Evolutionary conservation across 2,888 invertebrate genomes (phyloP), one percentile per base, ranked within the genome.

Genomic region (Leptopilina syphax): DNA sequence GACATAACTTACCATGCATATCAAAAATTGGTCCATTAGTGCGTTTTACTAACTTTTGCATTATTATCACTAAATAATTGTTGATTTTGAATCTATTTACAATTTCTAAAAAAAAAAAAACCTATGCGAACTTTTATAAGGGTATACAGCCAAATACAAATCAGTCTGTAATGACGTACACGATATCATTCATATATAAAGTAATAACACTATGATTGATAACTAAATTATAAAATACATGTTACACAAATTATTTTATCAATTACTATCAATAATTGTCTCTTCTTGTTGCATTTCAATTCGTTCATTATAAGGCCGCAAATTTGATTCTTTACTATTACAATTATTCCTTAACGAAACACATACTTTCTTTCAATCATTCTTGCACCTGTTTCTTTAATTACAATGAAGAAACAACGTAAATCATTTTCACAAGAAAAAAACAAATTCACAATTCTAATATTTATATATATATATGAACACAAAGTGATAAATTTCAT

Each of bases 51-150:
- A 73, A 73, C 73, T 54, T 73, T 73, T 73, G 54, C 54, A n/a
- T 44, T 73, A 57, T 70, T 27, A 50, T 10, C 18, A 34, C 73
- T 34, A 73, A 73, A 73, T 13, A 65, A 65, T 13, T 27, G 57
- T 27, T 73, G 41, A 73, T 73, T 34, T 73, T n/a, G 9, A 57
- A 73, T 54, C 73, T 73, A 73, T 73, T 54, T 73, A 73, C 73
- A 73, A 41, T 73, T 73, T n/a, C 57, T 73, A 73, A 50, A 68
- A 73, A 8, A 34, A 34, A 34, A 34, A 34, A 34, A 34, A 34
- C 34, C 73, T 34, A 73, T 54, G 41, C n/a, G 34, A 67, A 67
- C 67, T 47, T 18, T 67, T 67, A 67, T 67, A 18, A 67, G 67
- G 34, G 34, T 34, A 34, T 67, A 67, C 73, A 57, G 54, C 57